These are phyloP conservation scores for Astreopora myriophthalma DNA, from an alignment of 64 coral and sea anemone species.

Conservation along the genomic window DNA sequence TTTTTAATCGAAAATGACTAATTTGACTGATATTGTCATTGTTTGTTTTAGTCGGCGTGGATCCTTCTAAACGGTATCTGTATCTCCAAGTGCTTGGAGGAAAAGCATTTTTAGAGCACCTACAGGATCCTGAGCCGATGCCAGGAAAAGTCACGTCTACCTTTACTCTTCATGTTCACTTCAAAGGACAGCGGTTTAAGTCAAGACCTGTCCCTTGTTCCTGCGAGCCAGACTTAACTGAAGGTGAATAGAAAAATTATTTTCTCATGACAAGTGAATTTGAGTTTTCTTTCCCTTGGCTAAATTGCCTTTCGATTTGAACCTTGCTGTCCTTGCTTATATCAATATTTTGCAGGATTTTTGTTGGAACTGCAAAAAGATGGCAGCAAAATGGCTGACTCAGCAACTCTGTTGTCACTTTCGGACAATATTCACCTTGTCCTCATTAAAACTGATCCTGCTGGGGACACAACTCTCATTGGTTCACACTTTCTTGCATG, in stretches of 20 bases:
- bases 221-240: slow-evolving; percentile 96
- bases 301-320: background rate
- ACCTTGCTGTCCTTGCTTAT: background rate
- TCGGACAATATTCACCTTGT: slow-evolving; percentile 87
- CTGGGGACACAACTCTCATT: slow-evolving; percentile 80
- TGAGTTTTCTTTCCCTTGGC: background rate
- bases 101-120: slow-evolving; percentile 97
- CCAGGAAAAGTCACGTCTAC: slow-evolving; percentile 91
- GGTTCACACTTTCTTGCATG: slow-evolving; percentile 85
- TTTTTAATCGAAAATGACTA: too few relatives aligned
- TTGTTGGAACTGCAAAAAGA: slow-evolving; percentile 94
- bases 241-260: slow-evolving; percentile 65
- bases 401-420: slow-evolving; percentile 73
- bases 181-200: slow-evolving; percentile 94
- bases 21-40: too few relatives aligned
- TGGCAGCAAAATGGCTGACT: slow-evolving; percentile 87
- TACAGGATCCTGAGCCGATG: slow-evolving; percentile 92
- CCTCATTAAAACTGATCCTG: slow-evolving; percentile 79
- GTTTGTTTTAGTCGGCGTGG: slow-evolving; percentile 72
- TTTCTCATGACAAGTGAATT: background rate
- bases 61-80: slow-evolving; percentile 92
- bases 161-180: slow-evolving; percentile 95
- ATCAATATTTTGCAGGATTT: slow-evolving; percentile 62
- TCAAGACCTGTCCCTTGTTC: slow-evolving; percentile 94
- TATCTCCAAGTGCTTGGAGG: slow-evolving; percentile 96